These are phyloP conservation scores for Oreochromis tanganicae DNA, from an alignment of 2,113 vertebrate genomes.

Conservation along the genomic window DNA sequence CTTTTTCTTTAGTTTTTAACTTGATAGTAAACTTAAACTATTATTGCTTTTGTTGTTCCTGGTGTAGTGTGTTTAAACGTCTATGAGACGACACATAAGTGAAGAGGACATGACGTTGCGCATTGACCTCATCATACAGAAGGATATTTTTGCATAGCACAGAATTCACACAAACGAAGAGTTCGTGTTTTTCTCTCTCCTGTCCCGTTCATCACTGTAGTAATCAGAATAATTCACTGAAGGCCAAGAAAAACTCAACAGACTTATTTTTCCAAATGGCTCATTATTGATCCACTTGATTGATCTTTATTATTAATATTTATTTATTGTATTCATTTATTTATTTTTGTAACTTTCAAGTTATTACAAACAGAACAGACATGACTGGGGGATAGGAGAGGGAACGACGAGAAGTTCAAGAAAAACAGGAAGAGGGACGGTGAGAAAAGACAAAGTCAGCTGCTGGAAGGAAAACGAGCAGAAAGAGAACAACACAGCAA, in stretches of 20 bases:
- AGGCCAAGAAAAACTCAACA: background rate
- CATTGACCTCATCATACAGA: background rate
- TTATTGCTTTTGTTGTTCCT: background rate
- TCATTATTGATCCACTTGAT: background rate
- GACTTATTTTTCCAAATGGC: rapidly evolving
- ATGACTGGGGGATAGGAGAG: background rate
- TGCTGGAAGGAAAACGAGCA: rapidly evolving
- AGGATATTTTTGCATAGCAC: background rate
- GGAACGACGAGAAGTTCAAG: background rate
- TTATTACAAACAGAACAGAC: background rate
- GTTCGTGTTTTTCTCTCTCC: no score
- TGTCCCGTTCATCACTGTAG: background rate
- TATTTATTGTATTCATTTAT: background rate
- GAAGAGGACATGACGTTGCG: background rate
- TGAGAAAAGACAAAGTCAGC: no score
- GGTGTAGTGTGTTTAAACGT: background rate
- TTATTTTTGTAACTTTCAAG: background rate
- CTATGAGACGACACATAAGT: background rate
- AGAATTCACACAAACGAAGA: background rate
- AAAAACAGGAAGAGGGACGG: background rate
- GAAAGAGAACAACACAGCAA: background rate
- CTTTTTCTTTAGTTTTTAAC: background rate
- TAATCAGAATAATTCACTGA: no score
- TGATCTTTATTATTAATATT: background rate
- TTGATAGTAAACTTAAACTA: background rate